Evolutionary conservation across 1,140 invertebrate species (phyloP).

Genomic region (Drosophila quadrilineata): DNA sequence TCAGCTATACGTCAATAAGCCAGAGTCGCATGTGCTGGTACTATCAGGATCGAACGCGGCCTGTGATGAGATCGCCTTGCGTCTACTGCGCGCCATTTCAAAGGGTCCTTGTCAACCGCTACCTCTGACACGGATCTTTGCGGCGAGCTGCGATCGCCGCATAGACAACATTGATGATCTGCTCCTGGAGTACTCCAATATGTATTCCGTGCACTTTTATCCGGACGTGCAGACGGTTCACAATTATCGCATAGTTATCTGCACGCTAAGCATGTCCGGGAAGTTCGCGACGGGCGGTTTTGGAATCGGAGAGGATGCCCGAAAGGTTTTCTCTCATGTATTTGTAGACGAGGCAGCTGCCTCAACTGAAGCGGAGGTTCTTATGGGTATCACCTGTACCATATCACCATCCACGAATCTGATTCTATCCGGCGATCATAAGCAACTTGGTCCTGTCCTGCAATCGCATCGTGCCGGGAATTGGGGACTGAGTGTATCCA

Average conservation of each 20-base stretch:
- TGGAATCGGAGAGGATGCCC: slow-evolving; percentile 81
- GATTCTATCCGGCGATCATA: slow-evolving; percentile 91
- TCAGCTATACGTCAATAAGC: slow-evolving; percentile 80
- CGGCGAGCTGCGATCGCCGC: slow-evolving; percentile 80
- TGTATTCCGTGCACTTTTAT: slow-evolving; percentile 67
- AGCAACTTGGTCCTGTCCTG: slow-evolving; percentile 90
- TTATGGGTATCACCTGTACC: slow-evolving; percentile 85
- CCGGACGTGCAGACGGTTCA: slow-evolving; percentile 64
- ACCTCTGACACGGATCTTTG: slow-evolving; percentile 81
- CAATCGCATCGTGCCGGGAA: slow-evolving; percentile 83
- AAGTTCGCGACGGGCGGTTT: slow-evolving; percentile 86
- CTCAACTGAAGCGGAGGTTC: slow-evolving; percentile 88
- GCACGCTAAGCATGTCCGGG: slow-evolving; percentile 82
- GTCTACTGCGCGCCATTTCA: slow-evolving; percentile 81
- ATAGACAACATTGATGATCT: slow-evolving; percentile 70
- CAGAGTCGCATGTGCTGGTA: slow-evolving; percentile 84
- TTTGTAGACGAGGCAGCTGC: slow-evolving; percentile 95
- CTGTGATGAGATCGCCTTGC: slow-evolving; percentile 87
- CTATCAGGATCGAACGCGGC: slow-evolving; percentile 90
- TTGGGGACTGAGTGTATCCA: slow-evolving; percentile 82
- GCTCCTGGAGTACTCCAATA: slow-evolving; percentile 69
- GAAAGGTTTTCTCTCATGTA: slow-evolving; percentile 86
- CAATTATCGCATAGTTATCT: slow-evolving; percentile 66
- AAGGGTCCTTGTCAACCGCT: slow-evolving; percentile 48
- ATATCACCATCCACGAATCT: slow-evolving; percentile 81